Evolutionary conservation across 2,113 vertebrate species (phyloP).

Genomic region (Aphyosemion australe): DNA sequence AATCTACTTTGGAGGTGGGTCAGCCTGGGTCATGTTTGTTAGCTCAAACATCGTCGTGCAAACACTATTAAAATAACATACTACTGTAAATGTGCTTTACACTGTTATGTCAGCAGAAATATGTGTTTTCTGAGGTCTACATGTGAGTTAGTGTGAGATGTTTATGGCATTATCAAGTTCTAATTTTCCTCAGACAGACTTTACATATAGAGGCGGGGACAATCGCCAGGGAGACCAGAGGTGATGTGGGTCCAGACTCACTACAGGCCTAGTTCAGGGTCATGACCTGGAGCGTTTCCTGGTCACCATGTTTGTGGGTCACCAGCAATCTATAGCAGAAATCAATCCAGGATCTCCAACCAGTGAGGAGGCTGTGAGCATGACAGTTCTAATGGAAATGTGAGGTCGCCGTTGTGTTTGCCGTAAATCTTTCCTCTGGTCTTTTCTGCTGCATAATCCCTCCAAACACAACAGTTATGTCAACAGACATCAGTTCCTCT

Average conservation of each 20-base stretch:
- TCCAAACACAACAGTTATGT: slow-evolving; percentile 27
- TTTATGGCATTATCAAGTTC: too few relatives aligned
- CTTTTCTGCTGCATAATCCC: slow-evolving; percentile 10
- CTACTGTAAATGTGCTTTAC: too few relatives aligned
- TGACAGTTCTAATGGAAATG: slow-evolving; percentile 4
- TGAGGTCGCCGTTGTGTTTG: slow-evolving; percentile 11
- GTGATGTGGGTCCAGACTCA: neutral
- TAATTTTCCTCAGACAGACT: too few relatives aligned
- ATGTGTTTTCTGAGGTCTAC: too few relatives aligned
- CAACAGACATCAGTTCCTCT: slow-evolving; percentile 60
- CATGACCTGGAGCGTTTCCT: slow-evolving; percentile 19
- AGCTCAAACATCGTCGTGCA: too few relatives aligned
- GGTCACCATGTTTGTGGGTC: slow-evolving; percentile 65
- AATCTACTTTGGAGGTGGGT: too few relatives aligned
- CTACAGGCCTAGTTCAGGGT: slow-evolving; percentile 40
- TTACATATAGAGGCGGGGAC: too few relatives aligned
- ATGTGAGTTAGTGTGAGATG: too few relatives aligned
- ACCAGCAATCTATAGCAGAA: slow-evolving; percentile 67
- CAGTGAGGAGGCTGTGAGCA: slow-evolving; percentile 9
- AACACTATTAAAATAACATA: too few relatives aligned
- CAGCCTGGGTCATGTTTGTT: too few relatives aligned
- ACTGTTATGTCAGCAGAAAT: too few relatives aligned
- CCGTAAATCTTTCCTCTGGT: slow-evolving; percentile 14
- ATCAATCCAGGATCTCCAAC: slow-evolving; percentile 57
- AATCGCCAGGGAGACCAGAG: too few relatives aligned